phyloP scores from a whole-genome alignment of 2,797 vertebrate species.

The Eulemur mongoz region DNA sequence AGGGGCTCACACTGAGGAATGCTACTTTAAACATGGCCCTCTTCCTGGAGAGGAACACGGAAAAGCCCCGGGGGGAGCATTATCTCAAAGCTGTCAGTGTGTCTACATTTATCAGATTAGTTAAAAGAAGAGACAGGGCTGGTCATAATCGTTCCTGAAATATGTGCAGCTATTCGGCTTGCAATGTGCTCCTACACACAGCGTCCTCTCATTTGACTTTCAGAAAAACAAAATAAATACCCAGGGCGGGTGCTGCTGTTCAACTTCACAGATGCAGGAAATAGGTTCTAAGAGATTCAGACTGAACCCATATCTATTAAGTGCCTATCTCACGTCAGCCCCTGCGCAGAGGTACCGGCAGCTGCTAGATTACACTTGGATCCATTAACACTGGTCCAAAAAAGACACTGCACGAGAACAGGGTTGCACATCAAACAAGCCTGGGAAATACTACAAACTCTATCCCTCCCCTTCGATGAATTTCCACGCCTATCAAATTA shows the following conservation, averaged over 20 bases:
- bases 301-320: background rate
- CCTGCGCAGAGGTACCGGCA: background rate
- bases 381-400: background rate
- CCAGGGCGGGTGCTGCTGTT: background rate
- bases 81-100: background rate
- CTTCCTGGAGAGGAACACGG: background rate
- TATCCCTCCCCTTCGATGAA: background rate
- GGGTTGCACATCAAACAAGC: background rate
- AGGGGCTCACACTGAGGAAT: background rate
- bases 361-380: background rate
- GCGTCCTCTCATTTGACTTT: background rate
- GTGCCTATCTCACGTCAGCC: background rate
- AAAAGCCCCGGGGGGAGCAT: rapidly evolving
- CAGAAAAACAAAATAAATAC: background rate
- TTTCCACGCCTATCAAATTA: background rate
- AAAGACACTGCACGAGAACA: background rate
- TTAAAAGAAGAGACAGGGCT: background rate
- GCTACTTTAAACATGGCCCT: rapidly evolving
- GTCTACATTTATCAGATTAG: background rate
- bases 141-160: background rate
- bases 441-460: background rate
- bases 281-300: background rate
- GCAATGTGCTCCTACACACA: rapidly evolving
- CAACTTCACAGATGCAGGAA: background rate
- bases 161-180: background rate